phyloP scores from a whole-genome alignment of 2,888 invertebrate species.

The Nemoura dubitans region DNA sequence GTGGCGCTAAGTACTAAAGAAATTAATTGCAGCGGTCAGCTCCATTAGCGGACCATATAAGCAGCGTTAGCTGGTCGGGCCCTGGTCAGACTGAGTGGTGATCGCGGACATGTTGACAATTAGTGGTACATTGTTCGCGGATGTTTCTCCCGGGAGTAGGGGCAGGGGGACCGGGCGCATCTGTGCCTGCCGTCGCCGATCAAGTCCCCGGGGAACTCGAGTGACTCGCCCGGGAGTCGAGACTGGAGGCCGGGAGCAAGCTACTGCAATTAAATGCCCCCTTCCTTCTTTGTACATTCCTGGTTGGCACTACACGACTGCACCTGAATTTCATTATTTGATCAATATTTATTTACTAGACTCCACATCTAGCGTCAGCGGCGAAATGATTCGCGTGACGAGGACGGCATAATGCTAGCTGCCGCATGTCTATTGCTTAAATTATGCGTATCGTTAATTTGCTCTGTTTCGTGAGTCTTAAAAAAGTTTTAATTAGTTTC shows the following conservation, averaged over 20 bases:
- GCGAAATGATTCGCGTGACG: neutral
- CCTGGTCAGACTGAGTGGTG: neutral
- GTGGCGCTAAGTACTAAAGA: neutral
- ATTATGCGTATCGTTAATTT: slow-evolving; percentile 1
- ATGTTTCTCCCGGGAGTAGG: neutral
- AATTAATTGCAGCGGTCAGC: neutral
- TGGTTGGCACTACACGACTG: neutral
- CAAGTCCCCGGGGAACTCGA: neutral
- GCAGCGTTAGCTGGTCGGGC: neutral
- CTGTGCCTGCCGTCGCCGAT: neutral
- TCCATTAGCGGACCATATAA: neutral
- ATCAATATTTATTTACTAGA: neutral
- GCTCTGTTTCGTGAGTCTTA: neutral
- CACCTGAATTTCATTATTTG: neutral
- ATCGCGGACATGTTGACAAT: slow-evolving; percentile 1
- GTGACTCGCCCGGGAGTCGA: neutral
- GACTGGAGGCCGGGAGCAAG: neutral
- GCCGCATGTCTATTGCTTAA: neutral
- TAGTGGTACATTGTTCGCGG: slow-evolving; percentile 1
- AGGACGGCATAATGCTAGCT: neutral
- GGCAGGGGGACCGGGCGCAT: neutral
- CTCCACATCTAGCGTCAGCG: neutral
- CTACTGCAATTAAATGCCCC: neutral
- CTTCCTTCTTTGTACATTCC: neutral
- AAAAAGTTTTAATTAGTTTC: neutral